A percentile compares a stretch with the other conserved stretches of the same genome.
phyloP scores from a whole-genome alignment of 2,888 invertebrate species.

The Eupithecia inturbata region DNA sequence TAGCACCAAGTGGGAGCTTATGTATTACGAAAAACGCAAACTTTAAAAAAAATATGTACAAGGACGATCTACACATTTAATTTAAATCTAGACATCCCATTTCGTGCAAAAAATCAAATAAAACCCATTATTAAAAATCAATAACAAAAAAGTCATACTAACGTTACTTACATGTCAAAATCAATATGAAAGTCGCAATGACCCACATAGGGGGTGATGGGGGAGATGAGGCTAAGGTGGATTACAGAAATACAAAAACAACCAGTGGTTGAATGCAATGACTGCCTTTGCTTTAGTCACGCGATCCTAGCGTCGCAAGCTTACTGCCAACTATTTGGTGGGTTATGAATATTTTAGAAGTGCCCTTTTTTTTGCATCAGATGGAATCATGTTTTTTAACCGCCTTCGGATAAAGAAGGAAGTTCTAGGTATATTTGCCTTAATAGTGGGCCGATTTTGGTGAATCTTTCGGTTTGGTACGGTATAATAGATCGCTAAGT shows the following conservation, averaged over 20 bases:
- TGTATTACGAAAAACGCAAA: neutral
- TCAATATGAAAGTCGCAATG: constrained; percentile 68
- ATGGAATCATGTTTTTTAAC: neutral
- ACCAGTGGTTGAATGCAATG: constrained; percentile 72
- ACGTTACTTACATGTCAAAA: constrained; percentile 36
- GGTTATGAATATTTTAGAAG: constrained; percentile 55
- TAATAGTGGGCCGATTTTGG: too few species aligned
- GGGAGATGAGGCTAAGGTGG: constrained; percentile 61
- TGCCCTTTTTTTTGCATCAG: constrained; percentile 34
- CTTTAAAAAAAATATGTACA: neutral
- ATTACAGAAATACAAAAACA: constrained; percentile 47
- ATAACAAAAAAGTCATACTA: neutral
- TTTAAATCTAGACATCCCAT: too few species aligned
- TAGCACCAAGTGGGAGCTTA: neutral
- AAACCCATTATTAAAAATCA: neutral
- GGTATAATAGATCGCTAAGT: too few species aligned
- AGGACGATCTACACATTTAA: too few species aligned
- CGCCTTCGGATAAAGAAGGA: too few species aligned
- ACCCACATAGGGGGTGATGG: constrained; percentile 70
- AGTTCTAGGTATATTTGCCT: too few species aligned
- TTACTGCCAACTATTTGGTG: constrained; percentile 66
- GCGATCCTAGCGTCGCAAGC: constrained; percentile 78
- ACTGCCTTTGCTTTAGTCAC: constrained; percentile 76
- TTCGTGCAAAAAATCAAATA: too few species aligned
- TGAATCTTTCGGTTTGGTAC: too few species aligned